phyloP scores from a whole-genome alignment of 2,797 vertebrate genomes.

The Lacerta agilis region DNA sequence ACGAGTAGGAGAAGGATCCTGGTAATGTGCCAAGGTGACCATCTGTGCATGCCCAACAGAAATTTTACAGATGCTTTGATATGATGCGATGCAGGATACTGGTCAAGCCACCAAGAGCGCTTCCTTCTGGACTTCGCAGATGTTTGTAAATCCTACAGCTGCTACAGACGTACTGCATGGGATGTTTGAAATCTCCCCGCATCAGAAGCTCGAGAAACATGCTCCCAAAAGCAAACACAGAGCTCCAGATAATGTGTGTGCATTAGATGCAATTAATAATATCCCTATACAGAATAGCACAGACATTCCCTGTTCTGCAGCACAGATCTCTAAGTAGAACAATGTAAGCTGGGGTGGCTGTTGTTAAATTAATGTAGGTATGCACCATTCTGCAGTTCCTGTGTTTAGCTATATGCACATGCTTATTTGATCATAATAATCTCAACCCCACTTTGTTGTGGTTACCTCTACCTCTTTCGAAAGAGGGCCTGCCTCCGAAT shows the following conservation, averaged over 20 bases:
- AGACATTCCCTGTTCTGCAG: not conserved
- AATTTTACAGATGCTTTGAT: not conserved
- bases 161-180: not conserved
- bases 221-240: not conserved
- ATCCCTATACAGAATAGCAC: not conserved
- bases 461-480: not conserved
- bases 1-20: slow-evolving; percentile 2
- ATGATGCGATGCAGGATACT: slow-evolving; percentile 4
- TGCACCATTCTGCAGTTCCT: not conserved
- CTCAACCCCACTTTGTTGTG: not conserved
- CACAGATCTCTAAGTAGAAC: not conserved
- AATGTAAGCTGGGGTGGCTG: not conserved
- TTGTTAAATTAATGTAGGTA: not conserved
- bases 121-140: not conserved
- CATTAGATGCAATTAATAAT: not conserved
- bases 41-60: slow-evolving; percentile 22
- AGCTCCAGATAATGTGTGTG: not conserved
- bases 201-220: not conserved
- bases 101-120: not conserved
- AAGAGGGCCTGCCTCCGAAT: not conserved
- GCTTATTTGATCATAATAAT: not conserved
- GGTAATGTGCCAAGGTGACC: not conserved
- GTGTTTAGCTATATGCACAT: not conserved
- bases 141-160: slow-evolving; percentile 17
- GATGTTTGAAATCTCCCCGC: not conserved